A percentile compares a stretch with the other conserved stretches of the same genome.
Evolutionary conservation across 2,888 invertebrate species (phyloP).

Genomic region (Leucophenga maculata): DNA sequence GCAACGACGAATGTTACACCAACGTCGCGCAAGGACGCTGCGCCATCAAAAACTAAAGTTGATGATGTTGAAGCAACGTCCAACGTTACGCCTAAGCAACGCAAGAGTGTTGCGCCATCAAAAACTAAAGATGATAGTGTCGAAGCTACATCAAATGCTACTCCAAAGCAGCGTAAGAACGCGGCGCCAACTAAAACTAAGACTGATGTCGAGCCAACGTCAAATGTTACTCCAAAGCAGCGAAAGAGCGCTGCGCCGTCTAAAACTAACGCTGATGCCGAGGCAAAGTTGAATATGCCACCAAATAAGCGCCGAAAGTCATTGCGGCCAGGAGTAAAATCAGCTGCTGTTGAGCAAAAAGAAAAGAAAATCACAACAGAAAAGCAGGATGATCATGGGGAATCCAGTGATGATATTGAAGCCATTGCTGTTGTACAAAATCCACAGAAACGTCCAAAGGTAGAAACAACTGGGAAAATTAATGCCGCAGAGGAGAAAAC

Average conservation of each 20-base stretch:
- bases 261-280: not conserved
- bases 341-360: not conserved
- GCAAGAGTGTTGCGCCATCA: not conserved
- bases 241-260: not conserved
- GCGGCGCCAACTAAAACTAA: not conserved
- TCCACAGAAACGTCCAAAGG: constrained; percentile 59
- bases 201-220: too few species aligned
- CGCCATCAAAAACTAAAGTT: constrained; percentile 11
- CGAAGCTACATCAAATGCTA: not conserved
- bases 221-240: not conserved
- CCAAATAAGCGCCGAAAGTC: constrained; percentile 59
- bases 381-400: constrained; percentile 28
- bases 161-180: constrained; percentile 34
- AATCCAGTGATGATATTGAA: constrained; percentile 62
- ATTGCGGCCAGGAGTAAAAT: constrained; percentile 20
- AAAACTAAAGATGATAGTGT: not conserved
- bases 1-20: not conserved
- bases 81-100: not conserved
- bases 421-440: constrained; percentile 49
- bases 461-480: constrained; percentile 28
- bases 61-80: too few species aligned
- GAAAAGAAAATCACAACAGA: not conserved
- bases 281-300: constrained; percentile 38
- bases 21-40: constrained; percentile 31
- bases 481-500: not conserved